Evolutionary conservation across 2,888 invertebrate species (phyloP).

Genomic region (Pelosia muscerda): DNA sequence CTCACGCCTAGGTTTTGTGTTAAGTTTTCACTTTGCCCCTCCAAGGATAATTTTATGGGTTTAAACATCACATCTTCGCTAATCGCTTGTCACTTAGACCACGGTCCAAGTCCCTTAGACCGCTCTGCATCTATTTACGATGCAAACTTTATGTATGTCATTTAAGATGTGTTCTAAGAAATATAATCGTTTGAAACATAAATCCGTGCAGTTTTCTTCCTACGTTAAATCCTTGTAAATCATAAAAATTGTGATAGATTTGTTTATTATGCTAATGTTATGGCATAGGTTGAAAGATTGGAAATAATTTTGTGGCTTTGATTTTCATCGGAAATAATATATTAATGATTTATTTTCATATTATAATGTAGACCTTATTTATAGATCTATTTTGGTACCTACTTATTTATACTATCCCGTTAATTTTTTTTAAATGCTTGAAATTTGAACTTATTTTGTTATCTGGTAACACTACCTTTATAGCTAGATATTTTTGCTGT

Average conservation of each 20-base stretch:
- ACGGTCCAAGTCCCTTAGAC: slow-evolving; percentile 35
- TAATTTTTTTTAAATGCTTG: neutral
- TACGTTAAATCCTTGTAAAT: slow-evolving; percentile 38
- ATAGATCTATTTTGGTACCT: neutral
- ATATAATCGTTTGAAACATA: slow-evolving; percentile 47
- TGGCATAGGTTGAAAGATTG: slow-evolving; percentile 25
- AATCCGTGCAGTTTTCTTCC: slow-evolving; percentile 35
- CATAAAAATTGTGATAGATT: slow-evolving; percentile 48
- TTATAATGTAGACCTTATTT: neutral
- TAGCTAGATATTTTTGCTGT: neutral
- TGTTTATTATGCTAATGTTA: slow-evolving; percentile 48
- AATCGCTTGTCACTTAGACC: neutral
- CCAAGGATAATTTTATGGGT: too few relatives aligned
- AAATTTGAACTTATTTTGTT: neutral
- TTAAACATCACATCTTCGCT: neutral
- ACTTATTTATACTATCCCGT: neutral
- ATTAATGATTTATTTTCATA: slow-evolving; percentile 14
- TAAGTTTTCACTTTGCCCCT: too few relatives aligned
- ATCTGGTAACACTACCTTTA: neutral
- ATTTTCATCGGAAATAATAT: slow-evolving; percentile 1
- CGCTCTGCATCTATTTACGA: slow-evolving; percentile 68
- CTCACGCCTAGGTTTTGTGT: too few relatives aligned
- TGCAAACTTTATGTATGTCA: slow-evolving; percentile 47
- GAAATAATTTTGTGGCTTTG: slow-evolving; percentile 22
- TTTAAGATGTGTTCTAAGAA: slow-evolving; percentile 49